Percentiles rank a stretch among this genome's conserved stretches.
Conservation (phyloP, 2,888 invertebrate genomes). For the Nowickia ferox region DNA sequence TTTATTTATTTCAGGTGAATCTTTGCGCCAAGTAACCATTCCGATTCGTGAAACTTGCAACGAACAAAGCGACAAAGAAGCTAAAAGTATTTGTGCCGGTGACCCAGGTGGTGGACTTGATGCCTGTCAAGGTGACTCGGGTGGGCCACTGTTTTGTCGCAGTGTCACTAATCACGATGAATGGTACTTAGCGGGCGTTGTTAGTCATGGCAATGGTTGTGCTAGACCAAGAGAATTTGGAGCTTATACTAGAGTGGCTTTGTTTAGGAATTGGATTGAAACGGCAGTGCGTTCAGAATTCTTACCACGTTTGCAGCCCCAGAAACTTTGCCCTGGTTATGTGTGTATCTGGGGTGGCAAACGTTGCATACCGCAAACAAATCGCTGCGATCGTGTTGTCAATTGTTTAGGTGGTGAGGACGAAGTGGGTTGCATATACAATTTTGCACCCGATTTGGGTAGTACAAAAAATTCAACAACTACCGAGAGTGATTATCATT, state of each 20-base stretch:
- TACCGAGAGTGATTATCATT: constrained; percentile 78
- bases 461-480: constrained; percentile 74
- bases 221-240: constrained; percentile 91
- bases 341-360: constrained; percentile 87
- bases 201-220: constrained; percentile 94
- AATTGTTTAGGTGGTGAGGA: constrained; percentile 93
- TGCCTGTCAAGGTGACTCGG: constrained; percentile 90
- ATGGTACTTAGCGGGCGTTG: constrained; percentile 92
- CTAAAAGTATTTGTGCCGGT: constrained; percentile 91
- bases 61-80: constrained; percentile 86
- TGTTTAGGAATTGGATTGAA: constrained; percentile 90
- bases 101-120: constrained; percentile 89
- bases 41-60: constrained; percentile 89
- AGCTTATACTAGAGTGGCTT: constrained; percentile 91
- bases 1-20: constrained; percentile 87
- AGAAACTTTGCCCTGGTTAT: constrained; percentile 89
- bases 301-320: constrained; percentile 83
- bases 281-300: constrained; percentile 81
- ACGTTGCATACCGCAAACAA: constrained; percentile 87
- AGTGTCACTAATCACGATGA: constrained; percentile 87
- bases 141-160: constrained; percentile 92
- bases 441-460: constrained; percentile 80
- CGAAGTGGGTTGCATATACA: constrained; percentile 87
- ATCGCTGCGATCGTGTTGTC: constrained; percentile 88
- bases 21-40: constrained; percentile 90